These are phyloP conservation scores for Ditylenchus dipsaci DNA, from an alignment of 1,140 invertebrate species.

Conservation along the genomic window DNA sequence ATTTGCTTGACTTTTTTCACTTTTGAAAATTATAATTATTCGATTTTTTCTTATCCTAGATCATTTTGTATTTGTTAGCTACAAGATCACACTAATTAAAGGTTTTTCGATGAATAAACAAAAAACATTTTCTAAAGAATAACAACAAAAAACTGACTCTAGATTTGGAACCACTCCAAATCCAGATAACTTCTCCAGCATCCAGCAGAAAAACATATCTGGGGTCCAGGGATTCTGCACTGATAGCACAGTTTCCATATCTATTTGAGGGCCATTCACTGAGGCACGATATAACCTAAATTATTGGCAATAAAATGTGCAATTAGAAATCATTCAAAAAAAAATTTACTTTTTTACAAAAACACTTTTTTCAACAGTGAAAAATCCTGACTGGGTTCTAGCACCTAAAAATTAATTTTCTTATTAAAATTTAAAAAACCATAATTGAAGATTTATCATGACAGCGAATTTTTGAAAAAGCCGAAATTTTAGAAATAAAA, in stretches of 20 bases:
- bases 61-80: too few species aligned
- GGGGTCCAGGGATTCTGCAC: slow-evolving; percentile 74
- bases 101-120: too few species aligned
- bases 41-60: too few species aligned
- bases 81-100: too few species aligned
- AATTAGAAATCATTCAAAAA: slow-evolving; percentile 63
- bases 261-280: slow-evolving; percentile 77
- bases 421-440: neutral
- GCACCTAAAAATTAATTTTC: slow-evolving; percentile 72
- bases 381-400: slow-evolving; percentile 91
- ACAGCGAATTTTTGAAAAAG: too few species aligned
- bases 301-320: neutral
- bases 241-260: slow-evolving; percentile 79
- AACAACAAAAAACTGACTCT: slow-evolving; percentile 67
- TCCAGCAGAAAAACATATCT: slow-evolving; percentile 88
- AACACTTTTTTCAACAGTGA: slow-evolving; percentile 84
- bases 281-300: slow-evolving; percentile 82
- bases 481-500: too few species aligned
- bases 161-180: slow-evolving; percentile 84
- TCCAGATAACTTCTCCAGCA: slow-evolving; percentile 75
- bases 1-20: too few species aligned
- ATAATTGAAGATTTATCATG: neutral
- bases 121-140: too few species aligned
- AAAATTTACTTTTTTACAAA: slow-evolving; percentile 35
- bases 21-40: too few species aligned